Evolutionary conservation across 2,797 vertebrate genomes (phyloP).

Genomic region (Pipistrellus pipistrellus): DNA sequence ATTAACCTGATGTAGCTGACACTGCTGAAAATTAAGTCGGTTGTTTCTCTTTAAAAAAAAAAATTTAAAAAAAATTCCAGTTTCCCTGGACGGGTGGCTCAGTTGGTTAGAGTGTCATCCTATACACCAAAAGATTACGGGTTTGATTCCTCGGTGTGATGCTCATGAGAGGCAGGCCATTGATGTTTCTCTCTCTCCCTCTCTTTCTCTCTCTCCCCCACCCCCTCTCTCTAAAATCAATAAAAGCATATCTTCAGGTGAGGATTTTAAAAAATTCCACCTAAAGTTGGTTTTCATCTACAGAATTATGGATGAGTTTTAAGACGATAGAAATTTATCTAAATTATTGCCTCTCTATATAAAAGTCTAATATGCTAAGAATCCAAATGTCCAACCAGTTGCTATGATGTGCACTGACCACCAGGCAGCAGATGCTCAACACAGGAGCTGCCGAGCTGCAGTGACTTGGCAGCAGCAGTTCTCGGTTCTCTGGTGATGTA

Average conservation of each 20-base stretch:
- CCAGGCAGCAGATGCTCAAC: too few relatives aligned
- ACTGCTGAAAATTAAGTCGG: neutral
- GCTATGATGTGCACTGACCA: too few relatives aligned
- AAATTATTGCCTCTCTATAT: neutral
- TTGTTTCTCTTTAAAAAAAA: neutral
- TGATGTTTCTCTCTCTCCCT: neutral
- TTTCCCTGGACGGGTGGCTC: neutral
- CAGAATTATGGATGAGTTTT: constrained; percentile 29
- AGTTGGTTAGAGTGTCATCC: neutral
- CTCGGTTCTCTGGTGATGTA: fast-evolving
- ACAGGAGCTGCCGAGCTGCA: too few relatives aligned
- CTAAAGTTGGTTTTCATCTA: neutral
- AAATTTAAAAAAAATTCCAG: too few relatives aligned
- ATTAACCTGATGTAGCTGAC: neutral
- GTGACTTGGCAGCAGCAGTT: too few relatives aligned
- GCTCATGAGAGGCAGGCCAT: too few relatives aligned
- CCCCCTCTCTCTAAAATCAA: neutral
- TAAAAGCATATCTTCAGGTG: neutral
- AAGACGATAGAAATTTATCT: neutral
- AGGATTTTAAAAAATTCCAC: neutral
- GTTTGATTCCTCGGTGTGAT: neutral
- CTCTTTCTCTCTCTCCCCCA: too few relatives aligned
- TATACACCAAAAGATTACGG: neutral
- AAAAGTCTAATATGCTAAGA: too few relatives aligned
- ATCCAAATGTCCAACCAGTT: too few relatives aligned